A percentile compares a stretch with the other conserved stretches of the same genome.
Conservation (phyloP, 2,797 vertebrate species). For the Crocidura indochinensis region DNA sequence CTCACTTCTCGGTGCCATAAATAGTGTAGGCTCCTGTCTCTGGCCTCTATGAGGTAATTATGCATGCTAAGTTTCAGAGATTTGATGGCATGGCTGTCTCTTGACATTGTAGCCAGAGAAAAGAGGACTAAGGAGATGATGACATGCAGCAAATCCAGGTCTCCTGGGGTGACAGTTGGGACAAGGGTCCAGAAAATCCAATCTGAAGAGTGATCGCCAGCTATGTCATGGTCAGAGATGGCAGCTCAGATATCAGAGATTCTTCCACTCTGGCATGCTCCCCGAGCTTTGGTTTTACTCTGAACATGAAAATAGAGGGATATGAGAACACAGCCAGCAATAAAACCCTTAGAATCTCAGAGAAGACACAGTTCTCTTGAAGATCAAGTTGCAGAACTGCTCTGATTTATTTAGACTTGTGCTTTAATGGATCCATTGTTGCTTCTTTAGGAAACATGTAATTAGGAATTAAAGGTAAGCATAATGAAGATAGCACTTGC, state of each 20-base stretch:
- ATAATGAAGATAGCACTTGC: neutral
- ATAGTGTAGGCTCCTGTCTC: constrained; percentile 81
- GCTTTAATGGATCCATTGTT: neutral
- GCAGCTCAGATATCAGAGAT: constrained; percentile 47
- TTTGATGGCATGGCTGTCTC: constrained; percentile 66
- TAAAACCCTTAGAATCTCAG: constrained; percentile 53
- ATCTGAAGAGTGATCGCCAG: neutral
- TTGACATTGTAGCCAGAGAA: constrained; percentile 73
- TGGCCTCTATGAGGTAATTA: constrained; percentile 72
- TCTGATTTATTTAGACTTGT: constrained; percentile 4
- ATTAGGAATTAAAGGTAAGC: constrained; percentile 23
- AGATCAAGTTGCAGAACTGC: constrained; percentile 1
- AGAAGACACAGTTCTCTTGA: constrained; percentile 46
- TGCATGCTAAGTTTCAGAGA: constrained; percentile 78
- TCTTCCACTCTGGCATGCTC: neutral
- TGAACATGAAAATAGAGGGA: constrained; percentile 44
- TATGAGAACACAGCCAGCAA: constrained; percentile 46
- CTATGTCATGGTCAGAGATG: neutral
- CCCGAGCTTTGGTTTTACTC: constrained; percentile 3
- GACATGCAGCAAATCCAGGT: constrained; percentile 47
- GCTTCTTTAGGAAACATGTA: constrained; percentile 9
- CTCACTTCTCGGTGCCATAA: constrained; percentile 83
- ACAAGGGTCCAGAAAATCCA: constrained; percentile 5
- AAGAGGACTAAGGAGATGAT: constrained; percentile 77
- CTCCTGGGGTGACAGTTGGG: neutral